Base-by-base conservation (phyloP, 53 echinoderm and acorn worm genomes). In the Holothuria scabra region DNA sequence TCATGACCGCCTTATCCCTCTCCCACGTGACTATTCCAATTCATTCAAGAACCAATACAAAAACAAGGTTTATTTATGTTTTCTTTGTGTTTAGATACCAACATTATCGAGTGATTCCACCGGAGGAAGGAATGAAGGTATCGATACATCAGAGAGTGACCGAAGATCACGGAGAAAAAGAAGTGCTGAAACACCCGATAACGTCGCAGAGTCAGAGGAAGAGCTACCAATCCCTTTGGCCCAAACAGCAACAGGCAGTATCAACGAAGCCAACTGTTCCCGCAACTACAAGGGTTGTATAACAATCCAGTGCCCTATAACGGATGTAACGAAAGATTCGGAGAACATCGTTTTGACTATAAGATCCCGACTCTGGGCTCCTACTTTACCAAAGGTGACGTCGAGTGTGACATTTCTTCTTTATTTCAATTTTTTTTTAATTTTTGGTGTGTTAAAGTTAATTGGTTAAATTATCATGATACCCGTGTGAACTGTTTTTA, bases 311-410 rank as follows among this genome's bases (percentile, higher is more conserved):
- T 71, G 71, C 25, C 11, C 11, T 41, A 18, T 71, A 16, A 25
- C 5, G 46, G 46, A 71, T 22, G 44, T 71, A 7, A 4, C 44
- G 2, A 71, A 71, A 71, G 6, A 37, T 5, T 48, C 48, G 10
- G 71, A 71, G 35, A 20, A 38, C 6, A 24, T 71, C 44, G 11
- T 41, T 19, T 25, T 71, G 44, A 71, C 38, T 7, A 71, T 71
- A 41, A 18, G 22, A 38, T 71, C 71, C 12, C 30, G 44, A 41
- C 30, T 25, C 12, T 71, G 71, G 71, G 33, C 71, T 16, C 12
- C 22, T 23, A 70, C 70, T 70, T 20, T 70, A 70, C 32, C 20
- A 21, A 70, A 70, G 70, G 70, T 70, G 22, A 48, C 12, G 48
- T 13, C 11, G 48, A 12, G 14, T 5, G 11, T 48, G 48, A 35